Conservation (phyloP, 2,888 invertebrate species). For the Criorhina ranunculi region DNA sequence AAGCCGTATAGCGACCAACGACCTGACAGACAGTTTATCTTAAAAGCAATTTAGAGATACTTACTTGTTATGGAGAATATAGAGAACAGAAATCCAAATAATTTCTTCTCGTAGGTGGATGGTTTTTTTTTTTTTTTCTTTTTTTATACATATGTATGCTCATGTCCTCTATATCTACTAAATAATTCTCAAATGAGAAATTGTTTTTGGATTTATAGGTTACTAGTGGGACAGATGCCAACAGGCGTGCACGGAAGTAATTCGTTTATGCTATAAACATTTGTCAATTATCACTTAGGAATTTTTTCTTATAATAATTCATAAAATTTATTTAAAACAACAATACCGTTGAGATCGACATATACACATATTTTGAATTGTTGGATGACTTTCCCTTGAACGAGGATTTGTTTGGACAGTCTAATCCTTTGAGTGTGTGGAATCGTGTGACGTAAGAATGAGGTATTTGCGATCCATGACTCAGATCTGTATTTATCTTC, state of each 20-base stretch:
- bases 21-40: constrained; percentile 3
- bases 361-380: constrained; percentile 1
- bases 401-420: not conserved
- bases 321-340: constrained; percentile 4
- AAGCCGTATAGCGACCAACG: constrained; percentile 8
- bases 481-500: constrained; percentile 10
- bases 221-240: constrained; percentile 28
- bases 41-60: not conserved
- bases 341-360: constrained; percentile 12
- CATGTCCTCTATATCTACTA: not conserved
- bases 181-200: not conserved
- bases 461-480: not conserved
- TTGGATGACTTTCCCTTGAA: constrained; percentile 8
- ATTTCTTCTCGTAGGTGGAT: not conserved
- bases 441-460: constrained; percentile 16
- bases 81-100: constrained; percentile 6
- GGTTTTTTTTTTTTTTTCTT: not conserved
- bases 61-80: constrained; percentile 2
- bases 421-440: constrained; percentile 2
- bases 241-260: constrained; percentile 11
- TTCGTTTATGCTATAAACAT: constrained; percentile 12
- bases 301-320: constrained; percentile 9
- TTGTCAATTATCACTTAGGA: constrained; percentile 36
- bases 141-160: not conserved
- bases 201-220: constrained; percentile 23